These are phyloP conservation scores for Scomber colias DNA, from an alignment of 2,113 vertebrate species.

Conservation along the genomic window DNA sequence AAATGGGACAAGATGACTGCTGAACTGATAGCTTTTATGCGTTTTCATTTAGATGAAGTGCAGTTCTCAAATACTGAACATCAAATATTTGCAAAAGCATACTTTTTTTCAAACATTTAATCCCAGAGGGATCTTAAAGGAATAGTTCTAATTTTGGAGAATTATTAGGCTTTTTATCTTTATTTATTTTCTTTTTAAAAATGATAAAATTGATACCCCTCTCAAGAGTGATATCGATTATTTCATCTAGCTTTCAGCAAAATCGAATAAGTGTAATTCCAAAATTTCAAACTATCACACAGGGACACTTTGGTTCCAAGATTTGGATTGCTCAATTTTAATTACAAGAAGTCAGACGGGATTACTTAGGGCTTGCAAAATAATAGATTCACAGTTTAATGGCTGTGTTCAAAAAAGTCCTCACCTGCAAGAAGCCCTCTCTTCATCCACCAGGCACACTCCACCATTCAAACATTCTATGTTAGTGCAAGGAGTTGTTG, in stretches of 20 bases:
- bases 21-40: too few relatives aligned
- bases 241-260: too few relatives aligned
- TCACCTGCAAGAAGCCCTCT: constrained; percentile 88
- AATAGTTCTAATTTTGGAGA: background rate
- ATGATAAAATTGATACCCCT: too few relatives aligned
- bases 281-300: background rate
- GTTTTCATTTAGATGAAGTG: background rate
- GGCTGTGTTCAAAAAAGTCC: background rate
- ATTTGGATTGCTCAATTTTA: background rate
- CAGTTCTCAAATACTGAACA: background rate
- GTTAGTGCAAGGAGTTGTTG: constrained; percentile 62
- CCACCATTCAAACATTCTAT: constrained; percentile 88
- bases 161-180: background rate
- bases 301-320: background rate
- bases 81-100: constrained; percentile 1
- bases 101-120: background rate
- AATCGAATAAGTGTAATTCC: background rate
- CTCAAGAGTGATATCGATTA: too few relatives aligned
- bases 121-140: background rate
- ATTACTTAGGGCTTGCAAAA: background rate
- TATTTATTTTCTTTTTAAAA: background rate
- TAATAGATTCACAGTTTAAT: background rate
- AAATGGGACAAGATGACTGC: background rate
- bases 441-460: constrained; percentile 76
- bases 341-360: background rate